Base-by-base conservation (phyloP, 2,888 invertebrate species). In the Pristionchus maxplancki region DNA sequence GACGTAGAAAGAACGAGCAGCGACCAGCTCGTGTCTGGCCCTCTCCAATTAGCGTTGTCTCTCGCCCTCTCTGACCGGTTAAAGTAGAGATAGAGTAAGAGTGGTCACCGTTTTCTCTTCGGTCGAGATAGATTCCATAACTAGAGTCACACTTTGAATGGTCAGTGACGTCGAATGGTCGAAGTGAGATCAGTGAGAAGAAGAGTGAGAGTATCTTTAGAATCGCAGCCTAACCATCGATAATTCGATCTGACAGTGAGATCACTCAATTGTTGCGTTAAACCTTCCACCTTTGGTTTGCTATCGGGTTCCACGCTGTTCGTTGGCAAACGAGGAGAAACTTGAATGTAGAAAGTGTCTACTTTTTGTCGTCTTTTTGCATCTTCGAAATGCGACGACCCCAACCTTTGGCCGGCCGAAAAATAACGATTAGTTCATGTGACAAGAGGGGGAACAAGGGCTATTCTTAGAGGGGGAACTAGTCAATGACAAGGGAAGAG, bases 401-500 rank as follows among this genome's bases (percentile, higher is more conserved):
- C n/a, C n/a, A 67, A 31, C 6, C 71, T 71, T 71, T 71, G 71
- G 20, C 37, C 71, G 17, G 1, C 8, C 17, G 31, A 67, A 67
- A 67, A 67, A 67, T 67, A 67, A 67, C 31, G 64, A 67, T 67
- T 20, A 71, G 71, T 71, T 37, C 71, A 71, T 71, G 71, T 71
- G 71, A 71, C 71, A 71, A 67, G 64, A 34, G 31, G 37, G 15
- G 34, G n/a, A 71, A 71, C 37, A 71, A 4, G 74, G 40, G 37
- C 78, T 78, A 78, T 78, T 78, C 78, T 78, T 78, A 78, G 78
- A 40, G 44, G 28, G 44, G 74, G 78, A 40, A 78, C 78, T n/a
- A 83, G n/a, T 37, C 40, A 34, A 4, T 53, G 82, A 78, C 31
- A 34, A 48, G 28, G 81, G 37, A 81, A 9, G 40, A 82, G 58